Conservation (phyloP, 2,797 vertebrate species). For the Cygnus olor region DNA sequence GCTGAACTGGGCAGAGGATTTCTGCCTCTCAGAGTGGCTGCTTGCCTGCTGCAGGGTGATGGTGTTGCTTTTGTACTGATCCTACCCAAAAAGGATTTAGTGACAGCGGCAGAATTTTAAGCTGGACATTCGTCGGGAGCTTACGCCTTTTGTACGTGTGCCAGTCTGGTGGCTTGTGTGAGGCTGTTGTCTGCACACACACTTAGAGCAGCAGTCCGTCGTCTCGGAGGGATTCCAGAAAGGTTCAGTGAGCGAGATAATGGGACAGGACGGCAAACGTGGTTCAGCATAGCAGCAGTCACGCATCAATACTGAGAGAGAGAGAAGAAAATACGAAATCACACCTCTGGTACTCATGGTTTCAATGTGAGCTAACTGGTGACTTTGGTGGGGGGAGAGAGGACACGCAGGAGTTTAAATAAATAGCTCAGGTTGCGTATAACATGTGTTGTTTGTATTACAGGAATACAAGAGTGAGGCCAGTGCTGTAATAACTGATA, state of each 20-base stretch:
- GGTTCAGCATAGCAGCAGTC: background rate
- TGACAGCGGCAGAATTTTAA: background rate
- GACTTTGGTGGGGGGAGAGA: background rate
- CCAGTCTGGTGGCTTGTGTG: background rate
- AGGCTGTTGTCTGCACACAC: background rate
- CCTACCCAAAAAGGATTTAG: background rate
- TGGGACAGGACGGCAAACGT: background rate
- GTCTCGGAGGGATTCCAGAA: background rate
- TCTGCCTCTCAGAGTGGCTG: background rate
- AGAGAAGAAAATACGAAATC: background rate
- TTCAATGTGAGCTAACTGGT: background rate
- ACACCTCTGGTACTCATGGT: rapidly evolving
- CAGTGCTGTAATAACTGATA: background rate
- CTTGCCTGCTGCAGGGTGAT: background rate
- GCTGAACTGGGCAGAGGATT: background rate
- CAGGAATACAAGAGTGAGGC: background rate
- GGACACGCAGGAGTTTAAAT: background rate
- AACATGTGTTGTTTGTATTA: background rate
- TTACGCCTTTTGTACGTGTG: rapidly evolving
- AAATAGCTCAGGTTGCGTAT: background rate
- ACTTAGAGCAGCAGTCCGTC: background rate
- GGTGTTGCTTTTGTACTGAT: rapidly evolving
- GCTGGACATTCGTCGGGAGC: rapidly evolving
- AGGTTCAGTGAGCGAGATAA: background rate
- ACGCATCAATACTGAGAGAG: rapidly evolving